Evolutionary conservation across 2,797 vertebrate species (phyloP).

Genomic region (Remorina albescens): DNA sequence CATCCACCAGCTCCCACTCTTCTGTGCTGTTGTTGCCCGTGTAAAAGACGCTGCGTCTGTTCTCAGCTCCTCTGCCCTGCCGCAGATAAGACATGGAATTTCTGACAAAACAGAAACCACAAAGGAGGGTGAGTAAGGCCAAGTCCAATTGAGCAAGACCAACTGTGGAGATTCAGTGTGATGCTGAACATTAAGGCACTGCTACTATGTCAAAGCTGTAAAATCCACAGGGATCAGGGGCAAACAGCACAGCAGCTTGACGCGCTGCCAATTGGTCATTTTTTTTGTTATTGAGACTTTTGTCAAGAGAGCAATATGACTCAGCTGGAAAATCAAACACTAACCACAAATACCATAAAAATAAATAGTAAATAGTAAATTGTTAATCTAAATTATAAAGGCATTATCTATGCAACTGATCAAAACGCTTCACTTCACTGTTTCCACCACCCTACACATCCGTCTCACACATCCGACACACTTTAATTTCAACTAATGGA

Average conservation of each 20-base stretch:
- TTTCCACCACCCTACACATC: not conserved
- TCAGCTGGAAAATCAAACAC: not conserved
- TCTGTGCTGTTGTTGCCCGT: constrained; percentile 84
- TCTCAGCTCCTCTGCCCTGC: constrained; percentile 85
- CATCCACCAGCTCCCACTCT: constrained; percentile 96
- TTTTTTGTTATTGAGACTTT: too few relatives aligned
- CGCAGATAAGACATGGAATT: constrained; percentile 95
- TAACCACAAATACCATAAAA: not conserved
- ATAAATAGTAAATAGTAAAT: not conserved
- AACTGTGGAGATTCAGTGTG: not conserved
- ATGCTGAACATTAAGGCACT: not conserved
- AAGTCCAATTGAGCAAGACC: not conserved
- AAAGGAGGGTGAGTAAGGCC: constrained; percentile 3
- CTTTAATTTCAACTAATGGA: not conserved
- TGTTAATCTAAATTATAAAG: not conserved
- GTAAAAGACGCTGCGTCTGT: constrained; percentile 93
- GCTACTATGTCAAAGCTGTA: not conserved
- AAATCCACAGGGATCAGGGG: constrained; percentile 10
- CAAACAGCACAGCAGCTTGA: not conserved
- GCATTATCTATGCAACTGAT: not conserved
- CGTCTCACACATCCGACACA: not conserved
- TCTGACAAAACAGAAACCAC: constrained; percentile 74
- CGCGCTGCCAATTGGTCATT: too few relatives aligned
- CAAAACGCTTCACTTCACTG: not conserved
- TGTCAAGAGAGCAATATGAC: not conserved